A percentile compares a stretch with the other conserved stretches of the same genome.
These are phyloP conservation scores for Pegea sp. DNA, from an alignment of 23 tunicate genomes.

Conservation along the genomic window DNA sequence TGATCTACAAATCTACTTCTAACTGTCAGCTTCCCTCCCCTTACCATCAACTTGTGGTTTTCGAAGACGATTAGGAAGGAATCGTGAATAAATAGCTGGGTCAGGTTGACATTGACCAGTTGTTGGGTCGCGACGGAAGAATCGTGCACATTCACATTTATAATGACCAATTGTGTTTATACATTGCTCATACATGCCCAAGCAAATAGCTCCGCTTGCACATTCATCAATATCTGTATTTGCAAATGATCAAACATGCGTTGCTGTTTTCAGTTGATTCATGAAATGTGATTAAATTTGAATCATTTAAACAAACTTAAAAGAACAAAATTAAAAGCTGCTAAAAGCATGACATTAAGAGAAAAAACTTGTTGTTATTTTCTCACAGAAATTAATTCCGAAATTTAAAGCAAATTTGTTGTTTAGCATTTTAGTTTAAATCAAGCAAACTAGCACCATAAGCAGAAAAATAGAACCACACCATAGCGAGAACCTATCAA, in stretches of 20 bases:
- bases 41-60: constrained; percentile 14
- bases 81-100: constrained; percentile 77
- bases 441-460: no score
- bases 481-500: no score
- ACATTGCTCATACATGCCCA: constrained; percentile 92
- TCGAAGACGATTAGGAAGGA: constrained; percentile 10
- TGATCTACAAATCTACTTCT: neutral
- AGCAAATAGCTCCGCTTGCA: constrained; percentile 87
- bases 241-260: neutral
- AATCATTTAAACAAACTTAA: neutral
- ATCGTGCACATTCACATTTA: constrained; percentile 89
- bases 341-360: neutral
- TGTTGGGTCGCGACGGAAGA: constrained; percentile 74
- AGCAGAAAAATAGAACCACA: no score
- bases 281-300: neutral
- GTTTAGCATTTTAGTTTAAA: no score
- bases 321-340: neutral
- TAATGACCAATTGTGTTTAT: constrained; percentile 91
- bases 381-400: no score
- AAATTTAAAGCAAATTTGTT: no score
- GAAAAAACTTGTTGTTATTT: no score
- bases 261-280: neutral
- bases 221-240: constrained; percentile 83
- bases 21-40: constrained; percentile 2
- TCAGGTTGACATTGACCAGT: constrained; percentile 91